Conservation (phyloP, 2,888 invertebrate genomes). For the Thymelicus sylvestris region DNA sequence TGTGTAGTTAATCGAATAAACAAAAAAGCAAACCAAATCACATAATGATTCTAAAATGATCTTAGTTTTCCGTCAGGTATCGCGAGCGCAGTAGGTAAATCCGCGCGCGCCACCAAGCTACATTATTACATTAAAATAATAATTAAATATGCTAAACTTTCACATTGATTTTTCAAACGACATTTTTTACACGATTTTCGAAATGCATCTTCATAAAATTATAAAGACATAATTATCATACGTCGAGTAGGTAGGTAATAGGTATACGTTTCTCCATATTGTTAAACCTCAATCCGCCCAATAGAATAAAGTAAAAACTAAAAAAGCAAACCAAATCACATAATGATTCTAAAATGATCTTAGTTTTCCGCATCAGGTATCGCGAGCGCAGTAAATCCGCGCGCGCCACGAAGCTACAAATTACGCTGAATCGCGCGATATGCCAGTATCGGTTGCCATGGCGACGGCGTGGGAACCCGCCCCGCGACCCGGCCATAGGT, state of each 20-base stretch:
- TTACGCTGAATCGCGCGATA: conserved; percentile 74
- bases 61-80: conserved; percentile 47
- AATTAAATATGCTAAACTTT: too few species aligned
- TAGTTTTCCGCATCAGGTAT: conserved; percentile 47
- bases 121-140: conserved; percentile 44
- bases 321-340: conserved; percentile 38
- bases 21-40: conserved; percentile 37
- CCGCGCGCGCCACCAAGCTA: conserved; percentile 65
- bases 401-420: conserved; percentile 72
- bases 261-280: background rate
- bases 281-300: background rate
- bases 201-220: too few species aligned
- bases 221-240: too few species aligned
- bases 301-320: conserved; percentile 21
- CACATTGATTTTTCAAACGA: too few species aligned
- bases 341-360: conserved; percentile 36
- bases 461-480: conserved; percentile 69
- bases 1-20: conserved; percentile 1
- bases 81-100: conserved; percentile 67
- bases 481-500: conserved; percentile 38
- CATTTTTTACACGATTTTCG: too few species aligned
- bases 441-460: conserved; percentile 67
- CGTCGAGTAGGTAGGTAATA: too few species aligned
- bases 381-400: conserved; percentile 65
- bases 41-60: conserved; percentile 35